Evolutionary conservation across 2,888 invertebrate species (phyloP), one percentile per base, ranked within the genome.

Genomic region (Achlya flavicornis): DNA sequence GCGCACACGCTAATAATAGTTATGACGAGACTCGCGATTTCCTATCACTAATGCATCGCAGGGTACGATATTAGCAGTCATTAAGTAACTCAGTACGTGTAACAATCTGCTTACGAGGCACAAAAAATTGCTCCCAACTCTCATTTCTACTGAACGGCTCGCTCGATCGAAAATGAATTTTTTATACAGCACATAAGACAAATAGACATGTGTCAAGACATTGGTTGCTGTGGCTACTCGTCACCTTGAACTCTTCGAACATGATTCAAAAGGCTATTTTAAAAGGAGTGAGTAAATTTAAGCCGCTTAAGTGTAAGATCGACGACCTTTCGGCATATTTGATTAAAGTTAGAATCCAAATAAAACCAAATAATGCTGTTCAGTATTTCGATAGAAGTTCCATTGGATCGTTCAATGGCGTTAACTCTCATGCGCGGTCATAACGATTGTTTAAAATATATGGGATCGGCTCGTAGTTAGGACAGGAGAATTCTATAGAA

Each of bases 201-300:
- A 72, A 75, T 68, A 70, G 74, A 60, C 68, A 63, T 70, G 66
- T 71, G 70, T 75, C 71, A 63, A 74, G 71, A 70, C 69, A 73
- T 76, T 73, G 75, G 69, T 69, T 73, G 67, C 68, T 69, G 73
- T 19, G 70, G 75, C 78, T 59, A 41, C 66, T 64, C 76, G 75
- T 85, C 80, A 85, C 91, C 90, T 91, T 91, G 91, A 91, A 91
- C 89, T 87, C 83, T 70, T 67, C 67, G 76, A 76, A 70, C 75
- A 81, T 82, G 80, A 86, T 84, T 84, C 78, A 79, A 84, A 84
- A 77, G 78, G 81, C 83, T 81, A 84, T 85, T 85, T 81, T 75
- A 66, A 71, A 68, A 74, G 71, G 70, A 63, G 66, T 69, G 71
- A 76, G 71, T 43, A 41, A 26, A 60, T 26, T 74, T 76, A 79